Evolutionary conservation across 2,113 vertebrate species (phyloP), one percentile per base, ranked within the genome.

Genomic region (Solenodon paradoxus): DNA sequence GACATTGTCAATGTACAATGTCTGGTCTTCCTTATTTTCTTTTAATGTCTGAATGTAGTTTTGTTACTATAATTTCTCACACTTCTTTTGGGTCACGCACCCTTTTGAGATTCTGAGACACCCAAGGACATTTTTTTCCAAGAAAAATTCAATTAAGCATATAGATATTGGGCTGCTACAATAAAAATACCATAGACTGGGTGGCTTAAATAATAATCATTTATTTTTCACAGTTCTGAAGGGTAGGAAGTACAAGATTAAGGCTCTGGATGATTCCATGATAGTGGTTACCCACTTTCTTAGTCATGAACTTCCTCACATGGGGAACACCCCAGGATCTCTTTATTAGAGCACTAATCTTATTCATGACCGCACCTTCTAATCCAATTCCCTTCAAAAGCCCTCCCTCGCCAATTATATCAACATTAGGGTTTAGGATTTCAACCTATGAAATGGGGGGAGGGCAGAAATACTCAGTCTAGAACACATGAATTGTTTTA

Each of bases 1-100:
- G 40, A 88, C 3, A 42, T 53, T 59, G 55, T 35, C 42, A 77
- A 40, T 47, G 16, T 90, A 74, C 16, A 91, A 35, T 17, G 55
- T 92, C 55, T 82, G 15, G 49, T 91, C 51, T 95, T 89, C 80
- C 35, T 24, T 84, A 30, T 72, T 91, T 94, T 75, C 19, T 55
- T 42, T 78, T 64, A 77, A 35, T 78, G n/a, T 28, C 90, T 88
- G 49, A 53, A 38, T 66, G 53, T 26, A 81, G 20, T 59, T 91
- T 85, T 53, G 26, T 51, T 51, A 59, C 38, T 66, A 3, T 93
- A 59, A 51, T 61, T 81, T 16, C 91, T 95, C 42, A 79, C 42
- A 79, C 22, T 61, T 83, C 32, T 68, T 89, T 55, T 53, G 20
- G 20, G 8, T 78, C 35, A 79, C 59, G 30, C 68, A 28, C 7